Conservation (phyloP, 2,113 vertebrate genomes). For the Psilopogon haemacephalus region DNA sequence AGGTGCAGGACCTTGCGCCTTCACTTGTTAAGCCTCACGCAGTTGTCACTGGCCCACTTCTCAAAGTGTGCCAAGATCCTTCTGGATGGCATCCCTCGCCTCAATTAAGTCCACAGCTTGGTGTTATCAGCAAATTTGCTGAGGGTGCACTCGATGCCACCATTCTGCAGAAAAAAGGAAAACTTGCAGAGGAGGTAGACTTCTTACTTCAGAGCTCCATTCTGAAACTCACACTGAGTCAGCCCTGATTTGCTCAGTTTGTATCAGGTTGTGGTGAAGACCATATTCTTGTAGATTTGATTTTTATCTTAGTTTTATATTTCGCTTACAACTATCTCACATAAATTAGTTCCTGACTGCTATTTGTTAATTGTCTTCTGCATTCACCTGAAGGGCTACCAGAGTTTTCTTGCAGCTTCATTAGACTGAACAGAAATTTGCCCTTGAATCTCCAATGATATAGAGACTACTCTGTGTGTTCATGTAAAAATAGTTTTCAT, state of each 20-base stretch:
- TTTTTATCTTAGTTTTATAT: background rate
- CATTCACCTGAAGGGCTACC: background rate
- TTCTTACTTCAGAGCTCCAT: background rate
- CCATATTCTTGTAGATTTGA: fast-evolving
- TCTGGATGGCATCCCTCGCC: too few relatives aligned
- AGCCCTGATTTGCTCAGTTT: background rate
- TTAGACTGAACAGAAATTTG: background rate
- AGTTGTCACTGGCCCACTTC: too few relatives aligned
- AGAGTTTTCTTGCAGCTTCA: background rate
- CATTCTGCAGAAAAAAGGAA: background rate
- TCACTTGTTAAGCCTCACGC: too few relatives aligned
- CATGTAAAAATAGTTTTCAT: background rate
- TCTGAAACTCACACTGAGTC: background rate
- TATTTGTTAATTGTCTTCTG: background rate
- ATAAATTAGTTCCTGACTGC: background rate
- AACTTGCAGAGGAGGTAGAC: background rate
- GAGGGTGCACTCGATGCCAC: too few relatives aligned
- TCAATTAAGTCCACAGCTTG: too few relatives aligned
- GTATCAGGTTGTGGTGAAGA: background rate
- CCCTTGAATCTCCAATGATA: background rate
- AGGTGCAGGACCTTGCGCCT: too few relatives aligned
- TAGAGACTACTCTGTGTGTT: background rate
- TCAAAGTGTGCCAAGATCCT: too few relatives aligned
- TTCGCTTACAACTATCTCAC: background rate
- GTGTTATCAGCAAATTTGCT: too few relatives aligned